phyloP scores from a whole-genome alignment of 2,113 vertebrate species.

The Callospermophilus lateralis region DNA sequence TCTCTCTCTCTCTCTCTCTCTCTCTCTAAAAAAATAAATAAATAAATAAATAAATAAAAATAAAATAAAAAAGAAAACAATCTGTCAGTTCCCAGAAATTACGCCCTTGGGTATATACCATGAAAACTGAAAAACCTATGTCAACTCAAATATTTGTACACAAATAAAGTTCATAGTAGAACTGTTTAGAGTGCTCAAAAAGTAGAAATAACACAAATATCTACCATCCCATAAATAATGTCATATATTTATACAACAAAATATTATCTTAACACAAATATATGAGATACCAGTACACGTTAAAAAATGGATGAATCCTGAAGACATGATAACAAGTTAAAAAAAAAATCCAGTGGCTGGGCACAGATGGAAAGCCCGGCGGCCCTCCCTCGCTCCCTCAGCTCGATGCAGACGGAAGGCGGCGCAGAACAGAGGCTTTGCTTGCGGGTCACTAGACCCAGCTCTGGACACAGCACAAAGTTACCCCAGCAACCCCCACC shows the following conservation, averaged over 20 bases:
- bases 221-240: not conserved
- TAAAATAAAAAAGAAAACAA: no score
- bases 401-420: no score
- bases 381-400: no score
- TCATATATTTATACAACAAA: not conserved
- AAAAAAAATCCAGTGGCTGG: not conserved
- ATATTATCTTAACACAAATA: not conserved
- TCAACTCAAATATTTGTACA: not conserved
- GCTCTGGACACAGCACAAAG: no score
- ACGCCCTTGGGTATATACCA: not conserved
- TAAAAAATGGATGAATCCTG: not conserved
- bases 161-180: not conserved
- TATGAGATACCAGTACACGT: not conserved
- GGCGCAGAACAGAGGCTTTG: no score
- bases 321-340: not conserved
- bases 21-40: no score
- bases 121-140: not conserved
- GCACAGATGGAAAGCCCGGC: no score
- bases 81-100: not conserved
- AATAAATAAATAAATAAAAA: no score
- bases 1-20: no score
- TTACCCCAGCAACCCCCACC: no score
- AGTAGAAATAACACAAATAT: not conserved
- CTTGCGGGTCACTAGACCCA: no score
- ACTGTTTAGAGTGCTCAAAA: not conserved